These are phyloP conservation scores for Sogatella furcifera DNA, from an alignment of 1,140 invertebrate species.

Conservation along the genomic window DNA sequence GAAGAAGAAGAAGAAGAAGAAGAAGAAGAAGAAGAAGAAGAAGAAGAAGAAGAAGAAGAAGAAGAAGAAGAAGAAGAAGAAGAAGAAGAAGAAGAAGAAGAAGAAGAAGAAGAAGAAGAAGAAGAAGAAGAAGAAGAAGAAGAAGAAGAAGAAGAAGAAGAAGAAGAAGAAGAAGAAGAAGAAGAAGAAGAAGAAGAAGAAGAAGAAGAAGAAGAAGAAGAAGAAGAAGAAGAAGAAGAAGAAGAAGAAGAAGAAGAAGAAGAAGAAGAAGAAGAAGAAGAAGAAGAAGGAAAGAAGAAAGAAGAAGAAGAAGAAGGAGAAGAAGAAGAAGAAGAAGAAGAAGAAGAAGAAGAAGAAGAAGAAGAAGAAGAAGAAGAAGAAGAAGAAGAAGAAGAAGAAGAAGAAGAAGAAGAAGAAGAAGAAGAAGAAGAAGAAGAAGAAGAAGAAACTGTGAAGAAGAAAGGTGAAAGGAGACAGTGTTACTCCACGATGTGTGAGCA, in stretches of 20 bases:
- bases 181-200: too few species aligned
- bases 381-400: background rate
- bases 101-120: background rate
- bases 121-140: slow-evolving; percentile 4
- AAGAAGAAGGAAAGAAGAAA: background rate
- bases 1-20: too few species aligned
- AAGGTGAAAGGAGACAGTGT: too few species aligned
- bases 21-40: too few species aligned
- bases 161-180: background rate
- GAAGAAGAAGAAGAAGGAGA: background rate
- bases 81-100: slow-evolving; percentile 2
- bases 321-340: background rate
- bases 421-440: background rate
- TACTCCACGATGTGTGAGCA: too few species aligned
- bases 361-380: background rate
- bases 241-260: background rate
- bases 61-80: background rate
- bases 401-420: background rate
- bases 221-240: background rate
- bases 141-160: background rate
- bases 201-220: background rate
- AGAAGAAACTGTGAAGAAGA: background rate
- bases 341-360: background rate
- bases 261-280: background rate
- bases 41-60: too few species aligned